A percentile compares a stretch with the other conserved stretches of the same genome.
These are phyloP conservation scores for Sinonovacula constricta DNA, from an alignment of 1,140 invertebrate genomes.

Conservation along the genomic window DNA sequence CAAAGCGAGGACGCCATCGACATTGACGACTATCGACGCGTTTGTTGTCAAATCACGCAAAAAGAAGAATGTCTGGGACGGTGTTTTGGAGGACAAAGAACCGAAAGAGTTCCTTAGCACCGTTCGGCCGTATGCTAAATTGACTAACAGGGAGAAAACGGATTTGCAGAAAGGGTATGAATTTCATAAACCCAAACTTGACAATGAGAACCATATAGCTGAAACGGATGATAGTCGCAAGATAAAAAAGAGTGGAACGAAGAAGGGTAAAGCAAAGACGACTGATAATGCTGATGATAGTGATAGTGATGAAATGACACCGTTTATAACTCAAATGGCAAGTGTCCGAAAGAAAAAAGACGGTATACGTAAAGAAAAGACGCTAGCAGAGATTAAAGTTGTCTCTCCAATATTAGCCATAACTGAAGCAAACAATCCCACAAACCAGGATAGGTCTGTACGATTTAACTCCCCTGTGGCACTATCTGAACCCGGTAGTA, in stretches of 20 bases:
- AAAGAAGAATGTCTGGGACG: slow-evolving; percentile 72
- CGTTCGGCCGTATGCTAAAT: slow-evolving; percentile 58
- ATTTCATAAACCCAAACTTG: slow-evolving; percentile 62
- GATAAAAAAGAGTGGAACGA: slow-evolving; percentile 8
- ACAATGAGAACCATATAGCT: neutral
- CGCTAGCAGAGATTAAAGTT: slow-evolving; percentile 22
- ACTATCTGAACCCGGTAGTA: slow-evolving; percentile 27
- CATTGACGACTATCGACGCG: slow-evolving; percentile 69
- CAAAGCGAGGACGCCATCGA: slow-evolving; percentile 66
- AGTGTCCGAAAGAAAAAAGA: slow-evolving; percentile 30
- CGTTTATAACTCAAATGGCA: slow-evolving; percentile 63
- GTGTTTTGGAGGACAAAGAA: slow-evolving; percentile 56
- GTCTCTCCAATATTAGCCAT: slow-evolving; percentile 2
- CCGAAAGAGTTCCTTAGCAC: slow-evolving; percentile 62
- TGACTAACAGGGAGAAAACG: slow-evolving; percentile 58
- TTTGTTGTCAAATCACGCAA: slow-evolving; percentile 64
- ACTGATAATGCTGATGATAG: slow-evolving; percentile 25
- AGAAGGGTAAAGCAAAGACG: neutral
- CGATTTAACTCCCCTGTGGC: slow-evolving; percentile 31
- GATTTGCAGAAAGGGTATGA: slow-evolving; percentile 64
- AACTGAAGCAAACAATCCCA: neutral
- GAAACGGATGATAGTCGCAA: neutral
- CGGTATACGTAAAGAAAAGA: slow-evolving; percentile 6
- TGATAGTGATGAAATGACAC: slow-evolving; percentile 53
- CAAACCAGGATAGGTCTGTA: slow-evolving; percentile 13